Conservation (phyloP, 53 echinoderm and acorn worm genomes). For the Henricia sp. region DNA sequence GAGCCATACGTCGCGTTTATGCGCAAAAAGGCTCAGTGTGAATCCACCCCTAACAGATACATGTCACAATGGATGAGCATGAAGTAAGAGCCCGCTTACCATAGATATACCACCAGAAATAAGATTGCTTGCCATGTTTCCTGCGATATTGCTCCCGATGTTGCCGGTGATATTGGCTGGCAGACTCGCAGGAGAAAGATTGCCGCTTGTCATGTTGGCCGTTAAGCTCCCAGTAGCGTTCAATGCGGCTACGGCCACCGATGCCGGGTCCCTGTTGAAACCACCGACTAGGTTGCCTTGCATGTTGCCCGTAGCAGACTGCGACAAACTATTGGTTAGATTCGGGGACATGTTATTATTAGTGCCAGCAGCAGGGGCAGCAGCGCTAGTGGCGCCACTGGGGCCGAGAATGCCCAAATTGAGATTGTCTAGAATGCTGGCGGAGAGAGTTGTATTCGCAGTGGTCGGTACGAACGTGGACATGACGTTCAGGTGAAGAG, state of each 20-base stretch:
- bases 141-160: constrained; percentile 60
- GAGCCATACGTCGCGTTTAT: too few species aligned
- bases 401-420: too few species aligned
- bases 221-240: constrained; percentile 67
- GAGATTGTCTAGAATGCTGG: constrained; percentile 70
- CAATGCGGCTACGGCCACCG: constrained; percentile 60
- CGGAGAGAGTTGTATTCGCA: constrained; percentile 72
- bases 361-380: constrained; percentile 61
- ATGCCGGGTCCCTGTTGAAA: constrained; percentile 36
- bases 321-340: constrained; percentile 63
- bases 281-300: constrained; percentile 58
- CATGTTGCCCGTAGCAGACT: constrained; percentile 58
- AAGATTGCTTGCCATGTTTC: constrained; percentile 79
- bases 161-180: constrained; percentile 59
- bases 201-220: constrained; percentile 64
- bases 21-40: too few species aligned
- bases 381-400: too few species aligned
- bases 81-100: constrained; percentile 44
- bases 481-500: constrained; percentile 85
- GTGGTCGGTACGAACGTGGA: constrained; percentile 84
- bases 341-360: constrained; percentile 62
- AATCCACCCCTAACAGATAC: too few species aligned
- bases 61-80: too few species aligned
- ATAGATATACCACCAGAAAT: constrained; percentile 56
- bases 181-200: constrained; percentile 57